Base-by-base conservation (phyloP, 2,113 vertebrate genomes). In the Macaca mulatta region DNA sequence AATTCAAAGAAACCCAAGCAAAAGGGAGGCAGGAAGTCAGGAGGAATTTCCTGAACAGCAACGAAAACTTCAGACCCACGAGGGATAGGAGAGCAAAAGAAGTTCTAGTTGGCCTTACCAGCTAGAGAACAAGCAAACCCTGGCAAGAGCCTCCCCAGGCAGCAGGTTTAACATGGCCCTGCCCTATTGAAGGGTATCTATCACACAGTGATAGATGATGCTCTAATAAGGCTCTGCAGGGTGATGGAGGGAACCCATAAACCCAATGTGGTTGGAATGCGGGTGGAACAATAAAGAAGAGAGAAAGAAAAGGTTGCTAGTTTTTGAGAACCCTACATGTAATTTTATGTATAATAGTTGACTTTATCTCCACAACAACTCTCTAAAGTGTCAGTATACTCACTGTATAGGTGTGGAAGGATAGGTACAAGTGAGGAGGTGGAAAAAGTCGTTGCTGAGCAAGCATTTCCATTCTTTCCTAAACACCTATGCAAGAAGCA, bases 1-100 rank as follows among this genome's bases (percentile, higher is more conserved):
- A 96, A 40, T 64, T 10, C 48, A 97, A 70, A 92, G 83, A 89
- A 93, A 95, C n/a, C 22, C 6, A 85, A 97, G n/a, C 35, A 64
- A 43, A 40, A 86, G 91, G 1, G 17, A 85, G 12, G n/a, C 3
- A 59, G 43, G 35, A 17, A 32, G 23, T 82, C 38, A 81, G 72
- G 40, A 86, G 10, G 40, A 69, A 27, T n/a, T 90, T 59, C 30
- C 61, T 32, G 9, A 75, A 64, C 9, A 81, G 32, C 23, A 30
- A 0, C 55, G 78, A 59, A 30, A 35, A 50, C 40, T 52, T 40
- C 59, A 89, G 32, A 67, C 32, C 13, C 30, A 38, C 5, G 1
- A 48, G n/a, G 50, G 40, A 35, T 17, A 3, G 23, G 11, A 32
- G 69, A 69, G 35, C 1, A 6, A 22, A 30, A 40, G 14, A 69